These are phyloP conservation scores for Sialis lutaria DNA, from an alignment of 2,888 invertebrate species.

Conservation along the genomic window DNA sequence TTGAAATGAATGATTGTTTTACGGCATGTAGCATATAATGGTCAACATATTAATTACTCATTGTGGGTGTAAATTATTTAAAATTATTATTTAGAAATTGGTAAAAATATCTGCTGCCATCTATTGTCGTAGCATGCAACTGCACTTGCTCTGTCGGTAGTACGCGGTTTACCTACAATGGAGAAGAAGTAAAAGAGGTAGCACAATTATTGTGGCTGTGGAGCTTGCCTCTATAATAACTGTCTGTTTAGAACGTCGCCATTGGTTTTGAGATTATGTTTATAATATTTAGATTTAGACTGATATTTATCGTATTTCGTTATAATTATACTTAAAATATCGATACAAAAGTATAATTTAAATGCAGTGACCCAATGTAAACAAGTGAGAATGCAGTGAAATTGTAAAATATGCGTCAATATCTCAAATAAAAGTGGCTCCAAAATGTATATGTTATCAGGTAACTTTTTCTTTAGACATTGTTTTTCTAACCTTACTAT, in stretches of 20 bases:
- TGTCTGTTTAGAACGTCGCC: slow-evolving; percentile 27
- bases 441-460: slow-evolving; percentile 1
- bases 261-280: slow-evolving; percentile 24
- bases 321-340: background rate
- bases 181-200: slow-evolving; percentile 15
- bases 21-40: too few relatives aligned
- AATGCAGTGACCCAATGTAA: slow-evolving; percentile 11
- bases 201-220: slow-evolving; percentile 19
- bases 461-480: background rate
- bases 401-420: background rate
- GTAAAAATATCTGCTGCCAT: too few relatives aligned
- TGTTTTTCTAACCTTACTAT: slow-evolving; percentile 1
- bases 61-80: background rate
- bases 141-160: too few relatives aligned
- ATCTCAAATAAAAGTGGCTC: background rate
- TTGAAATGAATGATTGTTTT: too few relatives aligned
- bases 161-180: background rate
- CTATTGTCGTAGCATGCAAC: too few relatives aligned
- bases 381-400: background rate
- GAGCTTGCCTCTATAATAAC: slow-evolving; percentile 27
- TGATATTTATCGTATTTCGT: background rate
- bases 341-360: background rate
- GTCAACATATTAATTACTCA: background rate
- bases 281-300: slow-evolving; percentile 10
- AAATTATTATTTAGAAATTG: too few relatives aligned